phyloP scores from a whole-genome alignment of 2,113 vertebrate genomes.

The Channa argus region DNA sequence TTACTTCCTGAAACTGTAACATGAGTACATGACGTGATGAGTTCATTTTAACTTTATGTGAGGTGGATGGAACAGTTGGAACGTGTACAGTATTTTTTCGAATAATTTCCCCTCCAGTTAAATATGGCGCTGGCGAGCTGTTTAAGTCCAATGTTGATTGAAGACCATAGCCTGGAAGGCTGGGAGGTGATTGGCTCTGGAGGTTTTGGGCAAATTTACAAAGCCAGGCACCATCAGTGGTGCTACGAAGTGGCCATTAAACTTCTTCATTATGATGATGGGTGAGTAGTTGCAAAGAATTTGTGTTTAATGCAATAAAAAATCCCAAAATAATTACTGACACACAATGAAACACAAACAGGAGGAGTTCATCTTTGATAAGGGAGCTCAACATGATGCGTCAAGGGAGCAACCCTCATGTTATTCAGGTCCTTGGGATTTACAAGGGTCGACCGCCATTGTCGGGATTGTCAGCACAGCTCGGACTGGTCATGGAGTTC shows the following conservation, averaged over 20 bases:
- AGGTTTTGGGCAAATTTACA: conserved; percentile 81
- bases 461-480: background rate
- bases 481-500: conserved; percentile 86
- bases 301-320: background rate
- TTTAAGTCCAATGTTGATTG: background rate
- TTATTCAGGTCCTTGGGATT: conserved; percentile 74
- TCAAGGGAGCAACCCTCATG: conserved; percentile 64
- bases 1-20: background rate
- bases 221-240: conserved; percentile 68
- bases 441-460: conserved; percentile 47
- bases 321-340: conserved; percentile 2
- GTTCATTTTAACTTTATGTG: too few species aligned
- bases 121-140: conserved; percentile 55
- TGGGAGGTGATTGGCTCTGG: conserved; percentile 74
- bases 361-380: conserved; percentile 45
- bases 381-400: conserved; percentile 76
- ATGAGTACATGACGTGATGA: too few species aligned
- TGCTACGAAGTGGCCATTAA: conserved; percentile 70
- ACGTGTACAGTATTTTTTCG: too few species aligned
- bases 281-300: conserved; percentile 53
- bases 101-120: conserved; percentile 40
- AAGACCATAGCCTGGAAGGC: conserved; percentile 43
- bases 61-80: too few species aligned
- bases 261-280: conserved; percentile 60
- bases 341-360: conserved; percentile 26